A percentile compares a stretch with the other conserved stretches of the same genome.
phyloP scores from a whole-genome alignment of 2,888 invertebrate species.

The Dolomedes plantarius region DNA sequence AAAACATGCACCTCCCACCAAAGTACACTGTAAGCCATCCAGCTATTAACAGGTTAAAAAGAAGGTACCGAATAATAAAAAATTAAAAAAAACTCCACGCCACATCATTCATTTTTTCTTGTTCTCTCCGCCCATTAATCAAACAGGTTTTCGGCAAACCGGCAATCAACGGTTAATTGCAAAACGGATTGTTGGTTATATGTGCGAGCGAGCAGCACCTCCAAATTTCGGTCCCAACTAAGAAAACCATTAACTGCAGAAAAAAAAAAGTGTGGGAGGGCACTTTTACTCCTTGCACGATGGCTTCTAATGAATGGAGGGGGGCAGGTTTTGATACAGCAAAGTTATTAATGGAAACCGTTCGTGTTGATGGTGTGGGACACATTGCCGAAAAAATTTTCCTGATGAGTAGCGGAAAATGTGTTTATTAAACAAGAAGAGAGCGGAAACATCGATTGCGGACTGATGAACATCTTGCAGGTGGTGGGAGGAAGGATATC shows the following conservation, averaged over 20 bases:
- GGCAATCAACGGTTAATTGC: constrained; percentile 11
- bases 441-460: no score
- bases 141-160: background rate
- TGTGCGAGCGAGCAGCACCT: background rate
- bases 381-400: background rate
- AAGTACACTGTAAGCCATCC: background rate
- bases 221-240: background rate
- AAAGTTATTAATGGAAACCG: constrained; percentile 1
- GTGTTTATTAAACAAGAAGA: no score
- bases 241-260: background rate
- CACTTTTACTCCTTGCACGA: background rate
- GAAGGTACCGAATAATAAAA: background rate
- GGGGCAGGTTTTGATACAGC: background rate
- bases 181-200: background rate
- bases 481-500: no score
- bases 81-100: background rate
- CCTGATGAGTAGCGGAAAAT: no score
- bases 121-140: background rate
- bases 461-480: no score
- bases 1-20: background rate
- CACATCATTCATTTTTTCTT: background rate
- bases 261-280: background rate
- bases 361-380: background rate
- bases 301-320: background rate
- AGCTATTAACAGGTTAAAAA: background rate